Percentiles rank a stretch among this genome's conserved stretches.
Conservation (phyloP, 1,140 invertebrate genomes). For the Hyles euphorbiae region DNA sequence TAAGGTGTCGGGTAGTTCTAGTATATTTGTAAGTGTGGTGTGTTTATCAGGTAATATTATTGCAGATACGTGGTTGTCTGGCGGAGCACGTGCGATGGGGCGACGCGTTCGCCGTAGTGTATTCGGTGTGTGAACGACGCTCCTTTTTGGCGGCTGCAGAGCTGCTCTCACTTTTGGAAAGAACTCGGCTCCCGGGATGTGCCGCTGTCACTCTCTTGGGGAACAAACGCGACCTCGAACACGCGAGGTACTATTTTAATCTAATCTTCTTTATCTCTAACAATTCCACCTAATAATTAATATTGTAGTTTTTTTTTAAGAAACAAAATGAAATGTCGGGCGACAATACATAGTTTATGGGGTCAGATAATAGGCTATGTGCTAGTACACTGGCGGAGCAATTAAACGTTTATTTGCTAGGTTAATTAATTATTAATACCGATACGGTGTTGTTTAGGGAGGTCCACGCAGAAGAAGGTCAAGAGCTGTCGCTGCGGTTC, state of each 20-base stretch:
- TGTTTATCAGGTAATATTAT: neutral
- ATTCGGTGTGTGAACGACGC: constrained; percentile 84
- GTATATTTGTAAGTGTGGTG: neutral
- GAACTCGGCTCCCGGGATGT: constrained; percentile 81
- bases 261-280: neutral
- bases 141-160: constrained; percentile 86
- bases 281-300: neutral
- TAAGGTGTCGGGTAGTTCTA: neutral
- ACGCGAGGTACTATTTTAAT: constrained; percentile 77
- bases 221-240: constrained; percentile 90
- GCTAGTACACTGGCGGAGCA: neutral
- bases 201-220: constrained; percentile 86
- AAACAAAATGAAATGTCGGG: no score
- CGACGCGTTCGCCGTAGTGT: constrained; percentile 90
- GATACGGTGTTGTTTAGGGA: constrained; percentile 65
- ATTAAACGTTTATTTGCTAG: neutral
- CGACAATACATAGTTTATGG: no score
- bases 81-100: constrained; percentile 88
- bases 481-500: constrained; percentile 83
- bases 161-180: constrained; percentile 82
- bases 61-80: constrained; percentile 79
- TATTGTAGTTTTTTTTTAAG: neutral
- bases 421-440: neutral
- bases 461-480: constrained; percentile 85
- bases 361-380: no score